Conservation (phyloP, 2,888 invertebrate species). For the Hemithea aestivaria region DNA sequence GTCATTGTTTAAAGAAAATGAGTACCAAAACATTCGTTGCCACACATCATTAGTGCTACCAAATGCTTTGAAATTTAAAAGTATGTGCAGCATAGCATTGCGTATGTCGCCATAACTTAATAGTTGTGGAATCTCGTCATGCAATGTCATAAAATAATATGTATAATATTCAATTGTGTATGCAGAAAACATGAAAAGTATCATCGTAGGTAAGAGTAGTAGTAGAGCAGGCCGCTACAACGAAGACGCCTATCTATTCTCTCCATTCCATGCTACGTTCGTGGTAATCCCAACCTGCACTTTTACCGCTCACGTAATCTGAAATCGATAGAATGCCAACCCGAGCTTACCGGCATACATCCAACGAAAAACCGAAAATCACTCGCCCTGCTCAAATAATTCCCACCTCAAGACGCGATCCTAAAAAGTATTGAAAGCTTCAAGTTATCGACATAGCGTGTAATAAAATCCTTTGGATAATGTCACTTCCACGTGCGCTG, state of each 20-base stretch:
- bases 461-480: conserved; percentile 16
- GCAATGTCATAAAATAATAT: no score
- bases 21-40: no score
- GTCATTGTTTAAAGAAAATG: no score
- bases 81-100: no score
- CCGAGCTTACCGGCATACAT: conserved; percentile 1
- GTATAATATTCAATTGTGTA: no score
- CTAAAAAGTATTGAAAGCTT: conserved; percentile 3
- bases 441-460: conserved; percentile 19
- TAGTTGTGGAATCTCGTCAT: no score
- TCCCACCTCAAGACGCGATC: neutral
- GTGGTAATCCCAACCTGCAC: conserved; percentile 37
- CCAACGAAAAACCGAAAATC: conserved; percentile 4
- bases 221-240: neutral
- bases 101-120: no score
- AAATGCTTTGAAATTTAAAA: no score
- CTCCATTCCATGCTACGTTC: conserved; percentile 13
- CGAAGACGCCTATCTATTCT: conserved; percentile 4
- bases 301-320: conserved; percentile 43
- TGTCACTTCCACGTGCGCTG: conserved; percentile 22
- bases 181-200: conserved; percentile 4
- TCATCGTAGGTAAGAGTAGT: neutral
- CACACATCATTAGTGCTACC: no score
- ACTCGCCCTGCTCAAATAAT: neutral
- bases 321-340: conserved; percentile 42